Evolutionary conservation across 2,888 invertebrate genomes (phyloP).

Genomic region (Cheilosia impressa): DNA sequence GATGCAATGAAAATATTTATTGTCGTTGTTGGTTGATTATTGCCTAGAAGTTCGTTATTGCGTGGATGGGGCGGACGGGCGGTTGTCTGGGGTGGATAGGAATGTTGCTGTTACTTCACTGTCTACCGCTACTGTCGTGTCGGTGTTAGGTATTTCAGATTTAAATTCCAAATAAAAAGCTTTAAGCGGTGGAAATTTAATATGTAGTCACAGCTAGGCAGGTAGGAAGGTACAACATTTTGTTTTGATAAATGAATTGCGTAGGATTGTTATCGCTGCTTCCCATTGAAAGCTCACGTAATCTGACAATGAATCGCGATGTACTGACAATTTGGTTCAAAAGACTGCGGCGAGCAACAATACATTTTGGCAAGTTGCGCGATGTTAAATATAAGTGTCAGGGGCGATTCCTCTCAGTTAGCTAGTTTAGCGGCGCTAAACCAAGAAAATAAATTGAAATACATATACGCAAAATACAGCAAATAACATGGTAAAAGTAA

Average conservation of each 20-base stretch:
- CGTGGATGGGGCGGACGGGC: neutral
- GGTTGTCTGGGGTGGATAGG: constrained; percentile 5
- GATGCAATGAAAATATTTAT: constrained; percentile 75
- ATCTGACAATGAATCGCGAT: neutral
- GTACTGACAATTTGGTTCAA: constrained; percentile 4
- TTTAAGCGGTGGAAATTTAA: constrained; percentile 43
- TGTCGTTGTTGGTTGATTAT: constrained; percentile 69
- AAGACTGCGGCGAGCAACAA: constrained; percentile 5
- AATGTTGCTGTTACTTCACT: constrained; percentile 44
- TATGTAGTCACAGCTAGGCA: constrained; percentile 11
- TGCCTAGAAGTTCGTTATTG: constrained; percentile 49
- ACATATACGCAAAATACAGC: too few relatives aligned
- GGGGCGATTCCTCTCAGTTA: too few relatives aligned
- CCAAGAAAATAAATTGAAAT: too few relatives aligned
- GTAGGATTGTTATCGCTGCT: constrained; percentile 44
- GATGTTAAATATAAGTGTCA: neutral
- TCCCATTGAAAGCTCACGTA: constrained; percentile 23
- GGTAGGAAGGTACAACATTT: neutral
- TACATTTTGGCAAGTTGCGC: constrained; percentile 21
- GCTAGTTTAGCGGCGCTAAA: too few relatives aligned
- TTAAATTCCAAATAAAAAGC: constrained; percentile 59
- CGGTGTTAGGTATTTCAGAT: constrained; percentile 36
- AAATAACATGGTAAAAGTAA: too few relatives aligned
- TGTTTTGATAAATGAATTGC: constrained; percentile 44
- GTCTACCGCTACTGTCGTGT: constrained; percentile 34